A percentile compares a stretch with the other conserved stretches of the same genome.
These are phyloP conservation scores for Odontothrips loti DNA, from an alignment of 2,888 invertebrate species.

Conservation along the genomic window DNA sequence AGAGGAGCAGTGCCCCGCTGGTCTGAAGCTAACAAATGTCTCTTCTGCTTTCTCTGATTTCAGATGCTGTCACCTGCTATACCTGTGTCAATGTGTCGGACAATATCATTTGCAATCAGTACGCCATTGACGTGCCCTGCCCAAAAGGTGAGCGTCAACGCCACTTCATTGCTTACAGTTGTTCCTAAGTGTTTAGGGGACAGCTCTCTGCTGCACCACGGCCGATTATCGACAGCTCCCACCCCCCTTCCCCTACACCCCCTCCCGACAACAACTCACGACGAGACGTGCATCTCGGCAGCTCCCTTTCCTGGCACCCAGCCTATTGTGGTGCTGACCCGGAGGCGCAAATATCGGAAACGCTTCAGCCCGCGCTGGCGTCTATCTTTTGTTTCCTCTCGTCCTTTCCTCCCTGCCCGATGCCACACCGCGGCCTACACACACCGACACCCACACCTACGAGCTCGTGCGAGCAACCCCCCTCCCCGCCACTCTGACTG, in stretches of 20 bases:
- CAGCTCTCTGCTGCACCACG: no score
- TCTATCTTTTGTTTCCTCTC: neutral
- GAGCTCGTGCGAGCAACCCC: no score
- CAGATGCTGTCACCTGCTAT: conserved; percentile 52
- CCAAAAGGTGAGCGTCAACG: conserved; percentile 47
- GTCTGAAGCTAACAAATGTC: neutral
- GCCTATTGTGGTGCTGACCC: conserved; percentile 4
- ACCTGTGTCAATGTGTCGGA: conserved; percentile 62
- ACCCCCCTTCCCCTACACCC: neutral
- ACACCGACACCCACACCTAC: no score
- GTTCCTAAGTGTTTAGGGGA: no score
- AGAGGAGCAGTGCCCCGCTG: no score
- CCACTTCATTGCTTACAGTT: no score
- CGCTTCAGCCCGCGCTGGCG: neutral
- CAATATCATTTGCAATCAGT: conserved; percentile 60
- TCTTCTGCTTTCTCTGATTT: conserved; percentile 34
- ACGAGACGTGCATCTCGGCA: neutral
- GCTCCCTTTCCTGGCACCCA: neutral
- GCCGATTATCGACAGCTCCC: neutral
- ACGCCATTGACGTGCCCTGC: conserved; percentile 59
- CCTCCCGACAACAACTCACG: neutral
- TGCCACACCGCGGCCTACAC: no score
- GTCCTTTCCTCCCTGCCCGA: neutral
- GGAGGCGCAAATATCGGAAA: neutral
- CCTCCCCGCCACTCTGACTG: no score